Base-by-base conservation (phyloP, 2,797 vertebrate species). In the Chelidonichthys spinosus region DNA sequence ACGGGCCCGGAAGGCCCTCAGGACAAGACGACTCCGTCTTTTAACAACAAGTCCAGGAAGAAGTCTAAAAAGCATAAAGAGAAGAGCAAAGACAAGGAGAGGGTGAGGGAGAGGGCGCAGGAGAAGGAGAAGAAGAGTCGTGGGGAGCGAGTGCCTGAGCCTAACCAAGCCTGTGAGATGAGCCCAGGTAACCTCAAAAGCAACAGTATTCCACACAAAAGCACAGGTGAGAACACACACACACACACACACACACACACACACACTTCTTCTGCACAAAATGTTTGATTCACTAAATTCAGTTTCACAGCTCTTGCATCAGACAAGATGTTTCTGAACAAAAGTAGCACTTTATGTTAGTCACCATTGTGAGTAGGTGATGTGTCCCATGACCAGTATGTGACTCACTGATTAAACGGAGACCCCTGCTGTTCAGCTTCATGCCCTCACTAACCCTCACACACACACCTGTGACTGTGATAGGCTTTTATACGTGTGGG, bases 31-130 rank as follows among this genome's bases (percentile, higher is more conserved):
- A 78, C 90, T 39, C 55, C 94, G 52, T 84, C 93, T 3, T 69
- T 87, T 0, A 96, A 94, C 14, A 91, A 87, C 46, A 98, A 98
- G 88, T 92, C 94, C 77, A 97, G 93, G 94, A 99, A 97, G 89
- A 98, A 97, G 82, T 96, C 96, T 17, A 98, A 98, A 95, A 99
- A 98, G 90, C 97, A 98, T 95, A 97, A 96, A 93, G 97, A 96
- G 64, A 95, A 95, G 87, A 87, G 87, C 56, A 96, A 95, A 92
- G 96, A 95, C 74, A 94, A 91, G 86, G 93, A 93, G 76, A 68
- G 77, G 63, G 88, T 67, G 39, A 87, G 58, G 74, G 90, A 89
- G 4, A 84, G 32, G 65, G 60, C 55, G 44, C 71, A 76, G 39
- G 81, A 72, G 44, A 79, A 72, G 49, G 86, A 95, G 81, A 93